phyloP scores from a whole-genome alignment of 2,113 vertebrate species.

The Drymodes brunneopygia region DNA sequence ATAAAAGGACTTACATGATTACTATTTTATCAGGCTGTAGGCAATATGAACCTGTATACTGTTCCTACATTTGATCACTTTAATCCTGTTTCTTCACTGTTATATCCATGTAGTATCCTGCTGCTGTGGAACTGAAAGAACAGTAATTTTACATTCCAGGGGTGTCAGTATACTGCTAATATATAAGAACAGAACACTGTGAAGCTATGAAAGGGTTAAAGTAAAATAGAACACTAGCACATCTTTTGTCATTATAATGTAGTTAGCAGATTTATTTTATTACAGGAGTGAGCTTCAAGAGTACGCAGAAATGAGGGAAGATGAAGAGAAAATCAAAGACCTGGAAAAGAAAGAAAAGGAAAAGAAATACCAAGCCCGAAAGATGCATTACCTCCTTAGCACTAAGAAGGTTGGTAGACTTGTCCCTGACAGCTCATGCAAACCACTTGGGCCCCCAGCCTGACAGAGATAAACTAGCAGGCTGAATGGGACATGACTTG shows the following conservation, averaged over 20 bases:
- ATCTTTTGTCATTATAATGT: neutral
- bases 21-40: neutral
- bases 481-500: constrained; percentile 79
- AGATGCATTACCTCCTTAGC: constrained; percentile 92
- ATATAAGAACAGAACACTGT: neutral
- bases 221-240: neutral
- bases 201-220: neutral
- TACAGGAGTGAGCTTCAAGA: constrained; percentile 82
- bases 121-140: neutral
- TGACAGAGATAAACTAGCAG: constrained; percentile 80
- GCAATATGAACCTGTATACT: neutral
- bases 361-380: constrained; percentile 78
- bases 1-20: neutral
- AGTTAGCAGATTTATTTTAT: constrained; percentile 16
- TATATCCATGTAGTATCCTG: neutral
- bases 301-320: constrained; percentile 75
- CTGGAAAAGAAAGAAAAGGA: constrained; percentile 75
- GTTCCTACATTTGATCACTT: neutral
- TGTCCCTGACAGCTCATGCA: constrained; percentile 71
- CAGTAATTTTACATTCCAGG: neutral
- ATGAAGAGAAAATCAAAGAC: constrained; percentile 70
- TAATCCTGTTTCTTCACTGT: neutral
- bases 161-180: neutral
- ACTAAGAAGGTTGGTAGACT: constrained; percentile 85
- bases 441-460: constrained; percentile 59